A percentile compares a stretch with the other conserved stretches of the same genome.
Conservation (phyloP, 2,888 invertebrate genomes). For the Adelognathus sp. region DNA sequence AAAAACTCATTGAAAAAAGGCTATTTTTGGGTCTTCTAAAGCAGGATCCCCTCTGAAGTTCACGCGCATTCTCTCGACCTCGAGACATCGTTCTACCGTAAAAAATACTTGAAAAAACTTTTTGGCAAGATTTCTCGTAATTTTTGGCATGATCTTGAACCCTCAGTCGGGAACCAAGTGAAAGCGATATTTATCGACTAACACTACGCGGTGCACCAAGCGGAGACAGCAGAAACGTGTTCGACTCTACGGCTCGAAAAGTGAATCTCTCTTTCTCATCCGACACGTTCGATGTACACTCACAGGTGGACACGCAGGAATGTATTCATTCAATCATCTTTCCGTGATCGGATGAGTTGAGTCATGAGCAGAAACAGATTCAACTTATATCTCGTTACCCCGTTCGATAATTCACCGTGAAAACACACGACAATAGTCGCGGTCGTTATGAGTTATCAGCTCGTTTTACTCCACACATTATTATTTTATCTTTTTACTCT, state of each 20-base stretch:
- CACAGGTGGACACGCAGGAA: background rate
- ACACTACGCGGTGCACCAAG: background rate
- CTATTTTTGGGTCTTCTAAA: no score
- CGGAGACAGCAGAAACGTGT: no score
- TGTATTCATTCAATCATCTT: background rate
- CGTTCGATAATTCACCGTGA: background rate
- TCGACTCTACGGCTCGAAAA: background rate
- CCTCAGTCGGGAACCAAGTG: background rate
- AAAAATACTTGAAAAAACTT: background rate
- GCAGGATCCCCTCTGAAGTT: no score
- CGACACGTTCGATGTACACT: background rate
- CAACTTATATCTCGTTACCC: background rate
- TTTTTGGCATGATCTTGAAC: background rate
- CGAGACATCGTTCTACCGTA: background rate
- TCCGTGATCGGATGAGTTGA: background rate
- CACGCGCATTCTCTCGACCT: background rate
- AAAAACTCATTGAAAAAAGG: no score
- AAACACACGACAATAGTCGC: background rate
- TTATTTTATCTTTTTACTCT: background rate
- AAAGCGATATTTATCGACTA: background rate
- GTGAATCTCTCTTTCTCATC: background rate
- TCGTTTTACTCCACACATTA: constrained; percentile 10
- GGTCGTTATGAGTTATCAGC: constrained; percentile 5
- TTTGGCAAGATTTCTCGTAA: background rate
- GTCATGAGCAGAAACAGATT: constrained; percentile 3